phyloP scores from a whole-genome alignment of 1,140 invertebrate species.

The Drosophila tsacasi region DNA sequence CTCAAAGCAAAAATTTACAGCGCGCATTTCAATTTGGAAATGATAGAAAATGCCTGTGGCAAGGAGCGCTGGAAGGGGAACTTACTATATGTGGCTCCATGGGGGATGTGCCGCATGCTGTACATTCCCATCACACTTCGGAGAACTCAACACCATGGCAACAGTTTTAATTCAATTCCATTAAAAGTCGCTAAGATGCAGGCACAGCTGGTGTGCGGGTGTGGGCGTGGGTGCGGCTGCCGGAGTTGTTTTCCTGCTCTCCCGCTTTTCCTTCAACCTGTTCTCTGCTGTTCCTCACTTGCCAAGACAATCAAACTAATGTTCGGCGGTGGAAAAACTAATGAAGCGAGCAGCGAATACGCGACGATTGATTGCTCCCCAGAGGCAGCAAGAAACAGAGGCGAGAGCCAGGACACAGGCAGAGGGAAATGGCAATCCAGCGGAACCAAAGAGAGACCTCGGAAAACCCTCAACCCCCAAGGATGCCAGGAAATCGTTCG shows the following conservation, averaged over 20 bases:
- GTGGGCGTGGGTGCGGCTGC: constrained; percentile 12
- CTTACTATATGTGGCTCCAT: constrained; percentile 11
- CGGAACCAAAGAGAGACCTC: constrained; percentile 49
- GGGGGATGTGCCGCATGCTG: constrained; percentile 10
- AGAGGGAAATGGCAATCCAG: constrained; percentile 38
- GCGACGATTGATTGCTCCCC: constrained; percentile 84
- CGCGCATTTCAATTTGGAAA: constrained; percentile 77
- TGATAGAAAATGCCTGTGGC: constrained; percentile 77
- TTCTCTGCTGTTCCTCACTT: constrained; percentile 18
- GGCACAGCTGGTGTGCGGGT: constrained; percentile 63
- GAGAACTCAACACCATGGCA: constrained; percentile 58
- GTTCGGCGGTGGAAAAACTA: constrained; percentile 70
- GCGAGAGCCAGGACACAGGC: constrained; percentile 1
- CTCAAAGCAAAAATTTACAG: constrained; percentile 64
- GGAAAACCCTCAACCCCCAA: constrained; percentile 35
- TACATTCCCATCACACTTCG: constrained; percentile 9
- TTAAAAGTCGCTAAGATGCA: constrained; percentile 75
- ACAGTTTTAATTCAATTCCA: constrained; percentile 83
- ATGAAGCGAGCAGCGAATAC: constrained; percentile 76
- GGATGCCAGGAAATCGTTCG: constrained; percentile 17
- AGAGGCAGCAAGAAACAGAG: constrained; percentile 59
- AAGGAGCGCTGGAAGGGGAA: constrained; percentile 10
- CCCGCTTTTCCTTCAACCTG: constrained; percentile 8
- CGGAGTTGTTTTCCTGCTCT: constrained; percentile 1
- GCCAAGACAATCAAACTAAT: constrained; percentile 67